Evolutionary conservation across 2,797 vertebrate genomes (phyloP), one percentile per base, ranked within the genome.

Genomic region (Lophotriccus pileatus): DNA sequence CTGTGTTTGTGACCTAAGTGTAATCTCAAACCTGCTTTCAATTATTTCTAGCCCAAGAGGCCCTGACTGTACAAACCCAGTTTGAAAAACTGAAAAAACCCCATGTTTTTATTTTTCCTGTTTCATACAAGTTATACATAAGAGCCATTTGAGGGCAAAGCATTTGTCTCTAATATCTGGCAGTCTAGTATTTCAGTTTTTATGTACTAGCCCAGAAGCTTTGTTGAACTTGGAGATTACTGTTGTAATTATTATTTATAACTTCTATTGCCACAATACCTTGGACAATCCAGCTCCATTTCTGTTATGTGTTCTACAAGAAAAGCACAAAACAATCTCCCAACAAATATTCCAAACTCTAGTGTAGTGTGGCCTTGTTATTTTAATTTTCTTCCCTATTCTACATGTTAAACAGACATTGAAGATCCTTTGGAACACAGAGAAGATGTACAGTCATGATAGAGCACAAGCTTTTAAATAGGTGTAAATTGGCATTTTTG

Each of bases 21-120:
- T 94, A 96, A 95, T 96, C 89, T 94, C 96, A 94, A 97, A 95
- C 93, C 96, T 96, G 82, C 97, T 98, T 98, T 98, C 97, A 97
- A 97, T 98, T 97, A 97, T 97, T 97, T 97, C 93, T 94, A 96
- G 97, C 97, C 96, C 78, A 72, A 97, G 96, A 97, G 96, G 92
- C 96, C 93, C 83, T 24, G 84, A 93, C 68, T 91, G 94, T 92
- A 97, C 74, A 97, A 97, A 96, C 68, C 27, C 80, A 91, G 91
- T 97, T 95, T 95, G 95, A 97, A 97, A 95, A 94, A 77, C 89
- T 95, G 95, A 95, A 96, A 89, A 97, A 96, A 49, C 0, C 1
- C 11, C 60, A 28, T 72, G 55, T 81, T 97, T 93, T 83, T 86
- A 87, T 87, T 88, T 94, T 92, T 93, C 49, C 37, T 87, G 50